Conservation (phyloP, 2,888 invertebrate species). For the Acrobasis suavella region DNA sequence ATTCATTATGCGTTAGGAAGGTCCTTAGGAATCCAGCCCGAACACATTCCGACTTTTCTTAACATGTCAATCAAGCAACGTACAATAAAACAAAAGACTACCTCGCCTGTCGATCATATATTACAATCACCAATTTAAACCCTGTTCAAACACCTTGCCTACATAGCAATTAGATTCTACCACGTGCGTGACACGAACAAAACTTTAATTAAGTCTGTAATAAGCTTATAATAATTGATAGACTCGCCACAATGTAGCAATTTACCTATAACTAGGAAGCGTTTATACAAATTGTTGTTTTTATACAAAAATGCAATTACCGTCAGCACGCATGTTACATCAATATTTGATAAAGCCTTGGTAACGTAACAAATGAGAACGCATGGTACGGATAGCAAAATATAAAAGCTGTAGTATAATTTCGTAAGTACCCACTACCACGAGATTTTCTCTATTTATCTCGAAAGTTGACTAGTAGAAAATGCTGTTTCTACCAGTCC, state of each 20-base stretch:
- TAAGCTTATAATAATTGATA: not conserved
- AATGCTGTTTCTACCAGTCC: too few species aligned
- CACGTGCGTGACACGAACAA: conserved; percentile 9
- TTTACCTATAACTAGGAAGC: conserved; percentile 11
- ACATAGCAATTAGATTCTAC: not conserved
- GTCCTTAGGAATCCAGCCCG: not conserved
- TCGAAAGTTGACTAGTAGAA: too few species aligned
- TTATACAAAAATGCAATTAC: conserved; percentile 18
- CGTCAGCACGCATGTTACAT: conserved; percentile 2
- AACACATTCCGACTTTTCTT: not conserved
- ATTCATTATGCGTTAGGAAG: not conserved
- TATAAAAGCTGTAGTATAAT: too few species aligned
- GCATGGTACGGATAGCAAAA: conserved; percentile 2
- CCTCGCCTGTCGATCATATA: not conserved
- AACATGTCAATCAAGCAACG: not conserved
- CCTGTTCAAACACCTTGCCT: conserved; percentile 3
- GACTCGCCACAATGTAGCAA: not conserved
- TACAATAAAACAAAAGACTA: not conserved
- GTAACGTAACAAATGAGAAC: conserved; percentile 6
- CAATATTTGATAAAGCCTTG: conserved; percentile 15
- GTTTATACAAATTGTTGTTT: conserved; percentile 14
- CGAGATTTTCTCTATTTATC: too few species aligned
- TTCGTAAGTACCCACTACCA: too few species aligned
- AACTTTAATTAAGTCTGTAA: conserved; percentile 19
- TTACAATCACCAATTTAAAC: not conserved